These are phyloP conservation scores for Campoletis sonorensis DNA, from an alignment of 1,140 invertebrate species.

Conservation along the genomic window DNA sequence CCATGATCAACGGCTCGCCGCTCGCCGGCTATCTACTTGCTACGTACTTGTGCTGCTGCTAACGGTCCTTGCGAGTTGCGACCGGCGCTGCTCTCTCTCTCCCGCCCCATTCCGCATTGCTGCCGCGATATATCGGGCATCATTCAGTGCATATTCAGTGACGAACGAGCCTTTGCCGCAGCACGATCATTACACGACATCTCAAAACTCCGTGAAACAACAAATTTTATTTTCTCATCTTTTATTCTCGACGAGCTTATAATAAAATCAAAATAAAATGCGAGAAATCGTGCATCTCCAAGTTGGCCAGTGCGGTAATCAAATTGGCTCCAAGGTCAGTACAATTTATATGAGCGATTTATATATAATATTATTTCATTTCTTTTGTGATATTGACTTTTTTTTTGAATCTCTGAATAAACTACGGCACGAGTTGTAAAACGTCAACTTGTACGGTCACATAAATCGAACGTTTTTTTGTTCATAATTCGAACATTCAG, in stretches of 20 bases:
- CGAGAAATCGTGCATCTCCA: conserved; percentile 93
- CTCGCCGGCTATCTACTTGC: too few species aligned
- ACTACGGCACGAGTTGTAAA: neutral
- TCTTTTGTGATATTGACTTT: neutral
- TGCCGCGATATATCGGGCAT: neutral
- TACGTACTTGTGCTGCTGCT: too few species aligned
- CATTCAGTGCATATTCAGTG: conserved; percentile 2
- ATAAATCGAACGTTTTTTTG: too few species aligned
- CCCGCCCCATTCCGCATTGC: neutral
- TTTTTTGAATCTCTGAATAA: neutral
- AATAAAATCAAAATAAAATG: conserved; percentile 79
- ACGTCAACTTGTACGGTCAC: neutral
- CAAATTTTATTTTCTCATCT: neutral
- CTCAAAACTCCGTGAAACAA: neutral
- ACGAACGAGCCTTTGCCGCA: conserved; percentile 27
- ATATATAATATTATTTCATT: neutral
- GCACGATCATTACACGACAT: neutral
- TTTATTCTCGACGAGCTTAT: too few species aligned
- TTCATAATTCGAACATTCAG: too few species aligned
- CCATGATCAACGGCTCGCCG: too few species aligned
- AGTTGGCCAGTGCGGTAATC: conserved; percentile 92
- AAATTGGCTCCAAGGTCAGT: conserved; percentile 91
- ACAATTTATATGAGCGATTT: neutral
- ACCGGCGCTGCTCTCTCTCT: neutral
- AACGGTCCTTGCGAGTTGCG: conserved; percentile 8